These are phyloP conservation scores for Drosophila busckii DNA, from an alignment of 1,140 invertebrate species.

Conservation along the genomic window DNA sequence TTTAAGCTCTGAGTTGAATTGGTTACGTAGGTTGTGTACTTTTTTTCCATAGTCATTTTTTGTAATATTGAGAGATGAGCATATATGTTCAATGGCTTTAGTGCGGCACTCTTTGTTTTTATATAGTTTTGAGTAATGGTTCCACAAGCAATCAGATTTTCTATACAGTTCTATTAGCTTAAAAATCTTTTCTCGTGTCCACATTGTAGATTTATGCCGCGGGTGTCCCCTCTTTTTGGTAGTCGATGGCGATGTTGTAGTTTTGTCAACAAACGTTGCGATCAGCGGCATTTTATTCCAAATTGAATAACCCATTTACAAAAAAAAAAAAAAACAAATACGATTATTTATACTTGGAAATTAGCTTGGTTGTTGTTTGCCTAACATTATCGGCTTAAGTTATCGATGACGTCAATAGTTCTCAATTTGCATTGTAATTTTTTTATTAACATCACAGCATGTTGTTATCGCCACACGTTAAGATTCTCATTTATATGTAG, in stretches of 20 bases:
- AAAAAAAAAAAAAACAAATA: neutral
- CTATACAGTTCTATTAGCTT: slow-evolving; percentile 67
- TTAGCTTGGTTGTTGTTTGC: too few species aligned
- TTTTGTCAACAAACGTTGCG: neutral
- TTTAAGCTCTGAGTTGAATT: slow-evolving; percentile 72
- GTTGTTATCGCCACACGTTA: too few species aligned
- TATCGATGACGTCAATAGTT: too few species aligned
- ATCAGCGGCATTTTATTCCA: slow-evolving; percentile 18
- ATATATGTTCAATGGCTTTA: slow-evolving; percentile 61
- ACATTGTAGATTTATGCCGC: slow-evolving; percentile 48
- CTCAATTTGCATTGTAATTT: too few species aligned
- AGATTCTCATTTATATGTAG: too few species aligned
- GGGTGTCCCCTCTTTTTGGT: slow-evolving; percentile 13
- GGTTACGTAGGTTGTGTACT: slow-evolving; percentile 72
- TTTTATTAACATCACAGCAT: too few species aligned
- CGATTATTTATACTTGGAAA: neutral
- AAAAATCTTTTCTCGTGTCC: slow-evolving; percentile 65
- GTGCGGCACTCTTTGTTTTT: slow-evolving; percentile 62
- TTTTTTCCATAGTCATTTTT: slow-evolving; percentile 73
- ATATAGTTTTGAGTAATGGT: slow-evolving; percentile 58
- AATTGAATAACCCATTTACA: neutral
- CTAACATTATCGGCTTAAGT: too few species aligned
- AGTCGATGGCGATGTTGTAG: neutral
- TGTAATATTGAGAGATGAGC: slow-evolving; percentile 42
- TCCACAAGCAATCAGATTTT: slow-evolving; percentile 70